phyloP scores from a whole-genome alignment of 2,113 vertebrate genomes.

The Equus quagga region DNA sequence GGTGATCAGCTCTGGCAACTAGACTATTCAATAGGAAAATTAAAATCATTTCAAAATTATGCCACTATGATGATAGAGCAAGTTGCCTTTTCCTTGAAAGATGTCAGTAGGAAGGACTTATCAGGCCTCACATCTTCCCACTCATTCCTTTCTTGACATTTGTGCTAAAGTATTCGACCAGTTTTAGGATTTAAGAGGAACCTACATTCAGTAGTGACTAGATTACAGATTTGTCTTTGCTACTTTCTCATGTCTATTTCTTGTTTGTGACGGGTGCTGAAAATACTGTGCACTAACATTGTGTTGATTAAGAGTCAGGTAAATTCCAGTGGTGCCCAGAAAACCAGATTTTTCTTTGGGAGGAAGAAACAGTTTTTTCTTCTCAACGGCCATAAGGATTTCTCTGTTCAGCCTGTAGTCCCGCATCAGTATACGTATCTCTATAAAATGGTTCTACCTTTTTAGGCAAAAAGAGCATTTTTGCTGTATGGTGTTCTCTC shows the following conservation, averaged over 20 bases:
- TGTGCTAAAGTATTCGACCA: not conserved
- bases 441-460: slow-evolving; percentile 69
- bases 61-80: not conserved
- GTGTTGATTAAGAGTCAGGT: slow-evolving; percentile 79
- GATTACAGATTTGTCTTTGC: slow-evolving; percentile 59
- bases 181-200: not conserved
- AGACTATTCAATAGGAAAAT: not conserved
- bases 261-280: slow-evolving; percentile 71
- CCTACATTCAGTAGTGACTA: not conserved
- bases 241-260: slow-evolving; percentile 50
- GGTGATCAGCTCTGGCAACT: not conserved
- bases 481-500: slow-evolving; percentile 48
- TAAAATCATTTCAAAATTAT: not conserved
- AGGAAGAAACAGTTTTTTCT: slow-evolving; percentile 73
- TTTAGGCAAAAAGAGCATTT: slow-evolving; percentile 45
- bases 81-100: slow-evolving; percentile 4
- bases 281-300: slow-evolving; percentile 72
- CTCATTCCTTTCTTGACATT: not conserved
- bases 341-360: slow-evolving; percentile 34
- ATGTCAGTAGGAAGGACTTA: not conserved
- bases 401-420: slow-evolving; percentile 75
- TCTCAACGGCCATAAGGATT: slow-evolving; percentile 50
- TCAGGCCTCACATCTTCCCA: not conserved
- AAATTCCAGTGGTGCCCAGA: slow-evolving; percentile 66
- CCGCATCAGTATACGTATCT: slow-evolving; percentile 59